These are phyloP conservation scores for Hemichromis elongatus DNA, from an alignment of 2,113 vertebrate genomes.

Conservation along the genomic window DNA sequence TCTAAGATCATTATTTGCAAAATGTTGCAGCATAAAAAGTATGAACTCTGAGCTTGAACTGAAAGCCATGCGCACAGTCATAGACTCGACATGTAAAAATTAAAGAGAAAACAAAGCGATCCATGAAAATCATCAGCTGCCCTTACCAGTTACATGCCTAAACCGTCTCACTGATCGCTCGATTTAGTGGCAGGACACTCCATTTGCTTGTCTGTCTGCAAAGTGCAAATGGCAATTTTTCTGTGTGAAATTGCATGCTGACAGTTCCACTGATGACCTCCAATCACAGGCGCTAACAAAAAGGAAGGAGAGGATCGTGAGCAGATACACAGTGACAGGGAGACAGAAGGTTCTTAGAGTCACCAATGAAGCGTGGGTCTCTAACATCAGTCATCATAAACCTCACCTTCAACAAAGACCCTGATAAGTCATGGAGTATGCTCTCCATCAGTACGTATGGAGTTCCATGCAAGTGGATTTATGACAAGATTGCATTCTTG, in stretches of 20 bases:
- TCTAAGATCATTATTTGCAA: background rate
- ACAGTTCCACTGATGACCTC: constrained; percentile 31
- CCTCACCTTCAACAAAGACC: background rate
- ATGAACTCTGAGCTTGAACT: background rate
- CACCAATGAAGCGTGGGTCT: constrained; percentile 15
- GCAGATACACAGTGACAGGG: background rate
- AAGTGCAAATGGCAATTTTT: background rate
- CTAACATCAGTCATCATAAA: constrained; percentile 35
- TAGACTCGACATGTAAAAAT: background rate
- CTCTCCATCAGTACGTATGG: background rate
- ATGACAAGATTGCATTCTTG: background rate
- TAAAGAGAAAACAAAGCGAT: background rate
- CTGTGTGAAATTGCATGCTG: constrained; percentile 5
- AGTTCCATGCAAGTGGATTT: background rate
- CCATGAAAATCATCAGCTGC: background rate
- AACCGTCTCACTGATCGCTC: background rate
- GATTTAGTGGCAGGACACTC: background rate
- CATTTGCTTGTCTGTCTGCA: background rate
- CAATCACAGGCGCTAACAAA: background rate
- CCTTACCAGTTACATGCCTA: background rate
- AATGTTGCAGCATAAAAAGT: background rate
- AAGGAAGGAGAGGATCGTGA: background rate
- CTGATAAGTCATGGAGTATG: constrained; percentile 6
- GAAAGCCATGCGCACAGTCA: background rate
- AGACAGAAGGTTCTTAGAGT: background rate